Evolutionary conservation across 2,888 invertebrate genomes (phyloP), one percentile per base, ranked within the genome.

Genomic region (Spilosoma lubricipeda): DNA sequence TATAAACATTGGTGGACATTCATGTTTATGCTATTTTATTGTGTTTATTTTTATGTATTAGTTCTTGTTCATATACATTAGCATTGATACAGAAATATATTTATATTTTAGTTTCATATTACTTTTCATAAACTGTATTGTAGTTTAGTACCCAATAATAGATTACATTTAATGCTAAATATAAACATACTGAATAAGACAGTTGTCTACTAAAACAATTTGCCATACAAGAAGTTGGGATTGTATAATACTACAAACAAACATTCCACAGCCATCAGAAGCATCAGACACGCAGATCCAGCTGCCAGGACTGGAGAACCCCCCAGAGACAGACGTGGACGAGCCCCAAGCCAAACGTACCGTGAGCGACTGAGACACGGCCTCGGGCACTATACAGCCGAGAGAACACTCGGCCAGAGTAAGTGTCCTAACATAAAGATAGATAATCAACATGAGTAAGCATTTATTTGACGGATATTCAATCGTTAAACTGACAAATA

Each of bases 231-330:
- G 5, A 3, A 23, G 33, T 45, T 30, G n/a, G 1, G n/a, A 23
- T 33, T 33, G 33, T 48, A 52, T 52, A 52, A 69, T 42, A n/a
- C 9, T 15, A 39, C 23, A 9, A 11, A 48, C 15, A 23, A 3
- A 5, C 23, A 33, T 73, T 75, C 76, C 48, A 11, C 95, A 98
- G 97, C 98, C 98, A 23, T 97, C 97, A 13, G 97, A 97, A 94
- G 98, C 98, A n/a, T 97, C 97, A 5, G 97, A 98, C 86, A 98
- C 98, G 30, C 97, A 97, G 91, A 97, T 98, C 86, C 97, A 97
- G 88, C 95, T 98, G 81, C 97, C 97, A 27, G 97, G 97, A 42
- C 94, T 98, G 78, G 97, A 93, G 78, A 93, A 93, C 65, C 88
- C 94, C 0, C 93, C 92, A 2, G 94, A 93, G 76, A 93, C 92